Percentiles rank a stretch among this genome's conserved stretches.
Evolutionary conservation across 2,113 vertebrate genomes (phyloP).

Genomic region (Telmatochromis brichardi): DNA sequence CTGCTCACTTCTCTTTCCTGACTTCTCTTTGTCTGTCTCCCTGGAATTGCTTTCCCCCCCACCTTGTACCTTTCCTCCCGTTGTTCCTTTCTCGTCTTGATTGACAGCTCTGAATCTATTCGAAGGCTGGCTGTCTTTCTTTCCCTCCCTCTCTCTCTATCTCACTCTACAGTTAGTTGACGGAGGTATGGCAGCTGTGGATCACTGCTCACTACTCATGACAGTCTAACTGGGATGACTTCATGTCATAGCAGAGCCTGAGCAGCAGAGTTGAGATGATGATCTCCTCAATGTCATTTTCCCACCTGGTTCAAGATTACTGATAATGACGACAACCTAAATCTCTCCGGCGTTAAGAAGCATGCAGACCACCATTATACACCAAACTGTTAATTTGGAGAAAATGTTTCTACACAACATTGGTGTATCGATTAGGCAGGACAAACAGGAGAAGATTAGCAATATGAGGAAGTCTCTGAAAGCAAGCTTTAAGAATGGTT

Average conservation of each 20-base stretch:
- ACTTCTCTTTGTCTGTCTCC: conserved; percentile 18
- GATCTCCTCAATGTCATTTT: neutral
- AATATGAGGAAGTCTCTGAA: neutral
- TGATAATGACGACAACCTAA: neutral
- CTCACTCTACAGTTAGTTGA: neutral
- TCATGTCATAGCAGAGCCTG: neutral
- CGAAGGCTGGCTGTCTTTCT: neutral
- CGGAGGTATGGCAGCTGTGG: conserved; percentile 1
- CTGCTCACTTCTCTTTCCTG: conserved; percentile 7
- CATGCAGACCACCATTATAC: neutral
- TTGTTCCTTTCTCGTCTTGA: conserved; percentile 29
- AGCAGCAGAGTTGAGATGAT: neutral
- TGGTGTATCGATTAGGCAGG: neutral
- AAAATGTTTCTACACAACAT: neutral
- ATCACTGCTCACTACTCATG: conserved; percentile 4
- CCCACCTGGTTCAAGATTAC: neutral
- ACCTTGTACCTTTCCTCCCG: conserved; percentile 9
- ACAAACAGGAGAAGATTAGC: neutral
- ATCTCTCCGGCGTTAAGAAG: neutral
- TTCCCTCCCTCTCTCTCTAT: neutral
- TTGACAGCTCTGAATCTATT: conserved; percentile 39
- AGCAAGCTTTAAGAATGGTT: neutral
- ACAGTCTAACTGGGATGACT: conserved; percentile 7
- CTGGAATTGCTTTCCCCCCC: neutral
- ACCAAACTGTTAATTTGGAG: neutral